Evolutionary conservation across 2,797 vertebrate genomes (phyloP).

Genomic region (Hydrophis major): DNA sequence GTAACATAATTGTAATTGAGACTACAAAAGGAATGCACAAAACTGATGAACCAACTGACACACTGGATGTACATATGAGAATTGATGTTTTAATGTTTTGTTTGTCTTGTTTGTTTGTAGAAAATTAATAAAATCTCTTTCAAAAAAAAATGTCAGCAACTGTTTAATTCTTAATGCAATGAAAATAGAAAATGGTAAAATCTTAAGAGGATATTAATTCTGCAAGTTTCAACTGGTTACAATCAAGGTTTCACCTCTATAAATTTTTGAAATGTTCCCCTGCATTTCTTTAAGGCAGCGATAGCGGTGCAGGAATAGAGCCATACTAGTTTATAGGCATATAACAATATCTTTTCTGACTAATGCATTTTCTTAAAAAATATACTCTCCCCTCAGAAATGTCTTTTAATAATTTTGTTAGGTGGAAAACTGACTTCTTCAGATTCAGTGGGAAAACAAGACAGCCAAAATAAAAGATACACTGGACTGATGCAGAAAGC

Average conservation of each 20-base stretch:
- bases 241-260: background rate
- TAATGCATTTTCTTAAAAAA: background rate
- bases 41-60: too few species aligned
- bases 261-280: background rate
- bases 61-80: too few species aligned
- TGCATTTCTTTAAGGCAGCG: background rate
- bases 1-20: too few species aligned
- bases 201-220: background rate
- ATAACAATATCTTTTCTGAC: background rate
- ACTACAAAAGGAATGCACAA: too few species aligned
- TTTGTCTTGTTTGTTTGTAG: too few species aligned
- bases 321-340: background rate
- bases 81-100: too few species aligned
- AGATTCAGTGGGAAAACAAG: background rate
- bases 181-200: background rate
- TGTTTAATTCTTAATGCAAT: background rate
- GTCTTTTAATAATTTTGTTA: background rate
- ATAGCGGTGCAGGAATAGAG: background rate
- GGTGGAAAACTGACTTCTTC: background rate
- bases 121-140: too few species aligned
- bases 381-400: background rate
- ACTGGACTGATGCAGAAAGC: background rate
- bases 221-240: background rate
- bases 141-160: background rate
- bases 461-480: background rate